Evolutionary conservation across 2,888 invertebrate genomes (phyloP).

Genomic region (Sminthurinus aureus): DNA sequence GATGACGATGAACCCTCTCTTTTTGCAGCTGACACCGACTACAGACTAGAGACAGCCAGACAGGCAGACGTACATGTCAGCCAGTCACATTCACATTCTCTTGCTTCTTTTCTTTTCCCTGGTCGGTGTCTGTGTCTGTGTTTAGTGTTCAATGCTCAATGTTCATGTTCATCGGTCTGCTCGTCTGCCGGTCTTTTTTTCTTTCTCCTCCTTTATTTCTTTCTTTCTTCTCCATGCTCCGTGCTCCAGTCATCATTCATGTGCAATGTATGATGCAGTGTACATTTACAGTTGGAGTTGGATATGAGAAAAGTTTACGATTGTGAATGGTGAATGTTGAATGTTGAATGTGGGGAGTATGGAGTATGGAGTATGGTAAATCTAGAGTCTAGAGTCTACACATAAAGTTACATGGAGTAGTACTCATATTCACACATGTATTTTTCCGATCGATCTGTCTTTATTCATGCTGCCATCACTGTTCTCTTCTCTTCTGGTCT

Average conservation of each 20-base stretch:
- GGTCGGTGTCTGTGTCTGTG: no score
- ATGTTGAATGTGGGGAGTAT: neutral
- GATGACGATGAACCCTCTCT: conserved; percentile 49
- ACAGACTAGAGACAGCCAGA: conserved; percentile 34
- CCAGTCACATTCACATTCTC: conserved; percentile 24
- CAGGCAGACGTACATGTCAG: neutral
- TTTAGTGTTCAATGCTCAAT: no score
- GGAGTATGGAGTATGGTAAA: no score
- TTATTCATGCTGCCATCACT: conserved; percentile 31
- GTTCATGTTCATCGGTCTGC: neutral
- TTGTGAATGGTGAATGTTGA: conserved; percentile 1
- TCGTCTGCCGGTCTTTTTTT: conserved; percentile 25
- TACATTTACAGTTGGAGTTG: no score
- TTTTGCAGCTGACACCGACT: conserved; percentile 56
- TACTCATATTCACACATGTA: neutral
- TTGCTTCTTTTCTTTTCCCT: conserved; percentile 36
- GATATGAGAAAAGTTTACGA: neutral
- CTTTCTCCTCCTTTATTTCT: conserved; percentile 32
- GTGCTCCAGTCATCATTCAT: no score
- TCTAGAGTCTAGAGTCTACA: no score
- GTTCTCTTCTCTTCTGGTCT: neutral
- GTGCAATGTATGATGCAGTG: no score
- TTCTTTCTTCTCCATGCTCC: neutral
- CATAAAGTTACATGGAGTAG: no score
- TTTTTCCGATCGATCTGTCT: conserved; percentile 39